Evolutionary conservation across 1,140 invertebrate species (phyloP), one percentile per base, ranked within the genome.

Genomic region (Zophobas morio): DNA sequence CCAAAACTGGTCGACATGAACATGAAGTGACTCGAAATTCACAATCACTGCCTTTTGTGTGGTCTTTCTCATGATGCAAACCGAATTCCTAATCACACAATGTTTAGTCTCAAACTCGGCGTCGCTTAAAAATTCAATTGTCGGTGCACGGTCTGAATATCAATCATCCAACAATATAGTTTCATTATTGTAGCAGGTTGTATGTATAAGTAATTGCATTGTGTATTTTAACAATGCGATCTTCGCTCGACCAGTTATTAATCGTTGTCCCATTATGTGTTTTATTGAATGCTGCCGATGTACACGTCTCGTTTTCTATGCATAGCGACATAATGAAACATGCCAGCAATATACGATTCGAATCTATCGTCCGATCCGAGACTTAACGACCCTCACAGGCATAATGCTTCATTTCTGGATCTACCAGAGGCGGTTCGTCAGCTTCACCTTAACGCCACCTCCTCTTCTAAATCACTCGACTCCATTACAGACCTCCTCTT

Each of bases 171-270:
- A 72, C 71, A 73, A 73, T 72, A 53, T 56, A 54, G 71, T 56
- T 73, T 73, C 71, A 56, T 73, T 73, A 73, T 73, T 73, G 71
- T 73, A 73, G 49, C 71, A 56, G 49, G 35, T 54, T 72, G 51
- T 73, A 54, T 73, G 71, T 73, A 56, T 73, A 56, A 73, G 71
- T 73, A 73, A 73, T 73, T 73, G 71, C 49, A 73, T 73, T 73
- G 71, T 73, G 54, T 73, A 51, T 73, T 56, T 73, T 56, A 73
- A 73, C 71, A 73, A 73, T 73, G 71, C 71, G 54, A 73, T 73
- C 54, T 73, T 73, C 71, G 51, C 36, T 54, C 51, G 54, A 37
- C 49, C 54, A 42, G 71, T 73, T 73, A 73, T 73, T 73, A 73
- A 73, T 73, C 71, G 71, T 73, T 73, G 71, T 73, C 71, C 49